Conservation (phyloP, 53 echinoderm and acorn worm genomes). For the Arbacia lixula region DNA sequence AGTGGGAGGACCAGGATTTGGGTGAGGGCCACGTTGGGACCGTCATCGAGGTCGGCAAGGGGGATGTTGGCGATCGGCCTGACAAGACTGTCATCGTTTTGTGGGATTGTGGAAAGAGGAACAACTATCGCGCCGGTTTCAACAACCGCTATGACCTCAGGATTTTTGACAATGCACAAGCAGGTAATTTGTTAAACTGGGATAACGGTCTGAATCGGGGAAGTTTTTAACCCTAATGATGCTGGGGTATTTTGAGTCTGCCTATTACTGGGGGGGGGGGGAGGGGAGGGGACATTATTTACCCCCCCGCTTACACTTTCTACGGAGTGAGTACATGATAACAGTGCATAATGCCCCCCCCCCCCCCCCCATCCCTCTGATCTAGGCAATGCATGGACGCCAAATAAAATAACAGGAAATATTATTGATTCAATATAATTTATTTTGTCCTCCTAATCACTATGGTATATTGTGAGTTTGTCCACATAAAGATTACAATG, state of each 20-base stretch:
- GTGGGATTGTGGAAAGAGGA: conserved; percentile 83
- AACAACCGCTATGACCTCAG: conserved; percentile 68
- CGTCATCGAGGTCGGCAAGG: conserved; percentile 71
- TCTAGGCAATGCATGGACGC: not conserved
- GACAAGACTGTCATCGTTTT: conserved; percentile 82
- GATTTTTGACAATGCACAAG: conserved; percentile 77
- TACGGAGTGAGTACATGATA: not conserved
- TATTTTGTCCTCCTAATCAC: too few species aligned
- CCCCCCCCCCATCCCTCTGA: not conserved
- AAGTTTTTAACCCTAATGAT: too few species aligned
- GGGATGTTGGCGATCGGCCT: conserved; percentile 63
- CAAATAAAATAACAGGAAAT: too few species aligned
- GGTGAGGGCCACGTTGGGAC: conserved; percentile 88
- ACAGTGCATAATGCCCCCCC: not conserved
- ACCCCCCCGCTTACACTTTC: too few species aligned
- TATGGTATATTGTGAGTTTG: too few species aligned
- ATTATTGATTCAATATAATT: too few species aligned
- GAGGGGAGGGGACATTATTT: too few species aligned
- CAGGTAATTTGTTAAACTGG: conserved; percentile 61
- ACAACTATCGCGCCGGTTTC: conserved; percentile 84
- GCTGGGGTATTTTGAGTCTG: too few species aligned
- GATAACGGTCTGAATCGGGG: too few species aligned
- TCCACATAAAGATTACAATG: too few species aligned
- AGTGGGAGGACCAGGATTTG: conserved; percentile 74
- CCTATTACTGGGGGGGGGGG: too few species aligned